Conservation (phyloP, 2,888 invertebrate genomes). For the Lochmaea crataegi region DNA sequence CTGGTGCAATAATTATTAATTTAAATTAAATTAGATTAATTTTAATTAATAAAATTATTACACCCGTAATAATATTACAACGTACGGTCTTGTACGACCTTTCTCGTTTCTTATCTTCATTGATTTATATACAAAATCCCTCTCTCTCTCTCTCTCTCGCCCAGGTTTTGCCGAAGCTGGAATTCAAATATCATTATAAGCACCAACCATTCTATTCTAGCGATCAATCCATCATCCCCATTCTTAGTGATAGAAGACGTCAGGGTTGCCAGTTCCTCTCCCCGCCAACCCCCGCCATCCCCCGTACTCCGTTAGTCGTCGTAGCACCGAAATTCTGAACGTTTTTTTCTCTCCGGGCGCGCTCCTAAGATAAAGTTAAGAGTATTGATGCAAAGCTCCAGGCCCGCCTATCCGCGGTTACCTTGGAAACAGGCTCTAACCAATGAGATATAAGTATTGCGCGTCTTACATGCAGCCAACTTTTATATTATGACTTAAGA, state of each 20-base stretch:
- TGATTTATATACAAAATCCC: constrained; percentile 21
- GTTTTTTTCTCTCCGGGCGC: constrained; percentile 41
- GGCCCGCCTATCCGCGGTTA: constrained; percentile 58
- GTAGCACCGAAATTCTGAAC: constrained; percentile 42
- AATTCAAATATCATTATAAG: constrained; percentile 27
- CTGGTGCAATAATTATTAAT: no score
- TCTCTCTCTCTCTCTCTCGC: background rate
- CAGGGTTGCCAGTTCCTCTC: constrained; percentile 14
- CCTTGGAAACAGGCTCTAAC: constrained; percentile 62
- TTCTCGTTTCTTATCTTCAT: constrained; percentile 31
- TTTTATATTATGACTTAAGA: constrained; percentile 59
- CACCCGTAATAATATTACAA: constrained; percentile 8
- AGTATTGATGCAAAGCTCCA: constrained; percentile 52
- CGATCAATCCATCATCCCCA: constrained; percentile 33
- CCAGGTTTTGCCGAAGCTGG: constrained; percentile 17
- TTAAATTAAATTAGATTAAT: no score
- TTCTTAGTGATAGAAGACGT: constrained; percentile 34
- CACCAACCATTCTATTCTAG: constrained; percentile 25
- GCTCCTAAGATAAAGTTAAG: constrained; percentile 54
- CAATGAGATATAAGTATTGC: constrained; percentile 64
- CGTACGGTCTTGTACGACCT: constrained; percentile 10
- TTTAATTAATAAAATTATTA: background rate
- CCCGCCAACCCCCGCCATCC: constrained; percentile 1
- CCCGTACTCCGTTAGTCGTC: constrained; percentile 10
- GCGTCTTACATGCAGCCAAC: constrained; percentile 61